These are phyloP conservation scores for Sceloporus tristichus DNA, from an alignment of 2,113 vertebrate species.

Conservation along the genomic window DNA sequence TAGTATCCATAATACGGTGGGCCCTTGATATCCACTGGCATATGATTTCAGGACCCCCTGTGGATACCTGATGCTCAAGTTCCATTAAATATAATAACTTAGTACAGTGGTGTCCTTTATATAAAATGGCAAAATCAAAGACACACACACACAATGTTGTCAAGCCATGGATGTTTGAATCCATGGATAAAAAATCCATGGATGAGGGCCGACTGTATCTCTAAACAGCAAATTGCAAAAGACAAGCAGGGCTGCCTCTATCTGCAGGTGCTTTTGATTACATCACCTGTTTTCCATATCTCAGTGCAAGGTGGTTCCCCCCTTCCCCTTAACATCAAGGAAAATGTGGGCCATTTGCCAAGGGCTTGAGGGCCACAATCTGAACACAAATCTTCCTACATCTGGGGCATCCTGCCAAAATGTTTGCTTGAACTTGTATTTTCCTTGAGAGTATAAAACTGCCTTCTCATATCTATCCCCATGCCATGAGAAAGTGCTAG, in stretches of 20 bases:
- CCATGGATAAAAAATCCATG: too few species aligned
- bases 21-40: too few species aligned
- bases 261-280: background rate
- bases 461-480: background rate
- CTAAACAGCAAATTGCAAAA: background rate
- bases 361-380: constrained; percentile 22
- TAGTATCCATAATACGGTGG: background rate
- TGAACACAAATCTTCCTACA: constrained; percentile 30
- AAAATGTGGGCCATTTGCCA: constrained; percentile 17
- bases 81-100: too few species aligned
- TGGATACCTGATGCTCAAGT: too few species aligned
- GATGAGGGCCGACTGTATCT: background rate
- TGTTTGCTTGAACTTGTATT: constrained; percentile 25
- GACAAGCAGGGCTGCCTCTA: background rate
- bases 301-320: background rate
- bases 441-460: constrained; percentile 33
- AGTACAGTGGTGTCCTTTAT: too few species aligned
- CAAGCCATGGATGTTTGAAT: too few species aligned
- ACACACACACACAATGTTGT: too few species aligned
- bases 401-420: constrained; percentile 19
- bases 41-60: too few species aligned
- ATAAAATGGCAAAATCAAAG: too few species aligned
- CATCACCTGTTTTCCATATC: constrained; percentile 16
- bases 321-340: constrained; percentile 9
- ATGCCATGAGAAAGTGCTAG: background rate